Percentiles rank a stretch among this genome's conserved stretches.
These are phyloP conservation scores for Congeria kusceri DNA, from an alignment of 2,888 invertebrate genomes.

Conservation along the genomic window DNA sequence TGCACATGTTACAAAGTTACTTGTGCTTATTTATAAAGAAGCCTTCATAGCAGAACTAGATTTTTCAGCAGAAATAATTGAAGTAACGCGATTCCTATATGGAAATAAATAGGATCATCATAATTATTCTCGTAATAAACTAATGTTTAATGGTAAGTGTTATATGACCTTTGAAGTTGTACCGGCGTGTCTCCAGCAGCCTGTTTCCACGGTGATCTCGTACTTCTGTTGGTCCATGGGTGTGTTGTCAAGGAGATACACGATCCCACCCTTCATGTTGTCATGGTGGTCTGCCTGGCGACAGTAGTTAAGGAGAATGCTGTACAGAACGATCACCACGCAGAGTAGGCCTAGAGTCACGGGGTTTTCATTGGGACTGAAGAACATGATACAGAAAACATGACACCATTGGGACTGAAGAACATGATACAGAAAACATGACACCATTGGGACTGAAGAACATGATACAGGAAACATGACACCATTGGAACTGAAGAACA, in stretches of 20 bases:
- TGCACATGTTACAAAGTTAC: too few relatives aligned
- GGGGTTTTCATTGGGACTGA: constrained; percentile 78
- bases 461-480: too few relatives aligned
- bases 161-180: constrained; percentile 84
- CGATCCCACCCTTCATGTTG: constrained; percentile 74
- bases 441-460: too few relatives aligned
- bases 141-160: neutral
- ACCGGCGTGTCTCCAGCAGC: constrained; percentile 82
- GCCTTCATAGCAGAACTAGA: too few relatives aligned
- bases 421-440: too few relatives aligned
- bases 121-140: neutral
- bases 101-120: too few relatives aligned
- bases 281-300: constrained; percentile 77
- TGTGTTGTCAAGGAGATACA: constrained; percentile 82
- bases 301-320: constrained; percentile 74
- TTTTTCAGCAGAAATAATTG: too few relatives aligned
- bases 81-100: too few relatives aligned
- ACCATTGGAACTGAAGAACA: too few relatives aligned
- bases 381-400: constrained; percentile 22
- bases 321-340: constrained; percentile 75
- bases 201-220: constrained; percentile 84
- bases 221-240: constrained; percentile 82
- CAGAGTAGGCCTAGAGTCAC: constrained; percentile 74
- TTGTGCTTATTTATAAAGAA: too few relatives aligned
- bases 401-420: too few relatives aligned